Conservation (phyloP, 2,888 invertebrate species). For the Noctua janthina region DNA sequence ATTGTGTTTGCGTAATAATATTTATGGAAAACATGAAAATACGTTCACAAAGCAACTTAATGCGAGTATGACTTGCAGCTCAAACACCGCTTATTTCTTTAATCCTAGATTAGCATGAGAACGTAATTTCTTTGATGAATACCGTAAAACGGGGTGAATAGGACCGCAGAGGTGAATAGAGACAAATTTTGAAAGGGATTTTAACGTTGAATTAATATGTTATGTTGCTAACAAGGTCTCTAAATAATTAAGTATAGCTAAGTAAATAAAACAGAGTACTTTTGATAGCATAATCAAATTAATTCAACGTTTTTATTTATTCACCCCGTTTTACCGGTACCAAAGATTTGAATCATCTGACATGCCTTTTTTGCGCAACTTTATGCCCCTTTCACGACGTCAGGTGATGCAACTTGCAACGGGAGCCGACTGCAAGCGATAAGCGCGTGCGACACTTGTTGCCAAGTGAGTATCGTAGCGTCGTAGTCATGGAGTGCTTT, state of each 20-base stretch:
- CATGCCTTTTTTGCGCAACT: neutral
- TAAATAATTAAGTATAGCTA: too few species aligned
- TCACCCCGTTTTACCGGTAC: too few species aligned
- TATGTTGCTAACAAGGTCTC: too few species aligned
- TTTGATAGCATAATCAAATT: too few species aligned
- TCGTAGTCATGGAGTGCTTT: neutral
- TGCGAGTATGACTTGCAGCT: neutral
- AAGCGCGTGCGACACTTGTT: neutral
- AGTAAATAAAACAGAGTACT: too few species aligned
- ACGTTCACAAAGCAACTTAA: neutral
- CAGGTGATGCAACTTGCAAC: neutral
- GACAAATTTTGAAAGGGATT: too few species aligned
- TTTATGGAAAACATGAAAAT: constrained; percentile 8
- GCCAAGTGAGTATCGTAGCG: neutral
- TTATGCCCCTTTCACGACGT: neutral
- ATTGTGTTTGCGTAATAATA: neutral
- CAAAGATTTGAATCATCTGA: neutral
- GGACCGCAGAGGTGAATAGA: too few species aligned
- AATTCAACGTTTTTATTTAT: too few species aligned
- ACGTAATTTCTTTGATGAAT: constrained; percentile 23
- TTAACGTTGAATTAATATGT: too few species aligned
- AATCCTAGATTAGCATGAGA: constrained; percentile 37
- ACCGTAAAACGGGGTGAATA: too few species aligned
- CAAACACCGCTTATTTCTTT: constrained; percentile 19
- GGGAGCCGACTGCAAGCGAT: neutral